These are phyloP conservation scores for Lucifuga dentata DNA, from an alignment of 2,113 vertebrate species.

Conservation along the genomic window DNA sequence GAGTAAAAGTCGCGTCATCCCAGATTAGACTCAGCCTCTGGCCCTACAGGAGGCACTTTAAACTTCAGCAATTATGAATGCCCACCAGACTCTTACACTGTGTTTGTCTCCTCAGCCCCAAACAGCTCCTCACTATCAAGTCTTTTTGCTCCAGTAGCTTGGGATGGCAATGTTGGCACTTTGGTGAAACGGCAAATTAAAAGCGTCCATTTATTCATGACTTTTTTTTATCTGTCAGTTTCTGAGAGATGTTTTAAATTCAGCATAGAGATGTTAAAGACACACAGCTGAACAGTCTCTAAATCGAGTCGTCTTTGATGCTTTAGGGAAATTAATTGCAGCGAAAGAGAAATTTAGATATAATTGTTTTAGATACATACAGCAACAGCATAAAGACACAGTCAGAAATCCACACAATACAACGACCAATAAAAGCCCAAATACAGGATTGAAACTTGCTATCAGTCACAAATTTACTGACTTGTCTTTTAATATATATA, in stretches of 20 bases:
- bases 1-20: constrained; percentile 65
- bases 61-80: constrained; percentile 68
- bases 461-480: background rate
- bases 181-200: constrained; percentile 62
- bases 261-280: constrained; percentile 11
- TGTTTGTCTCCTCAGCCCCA: constrained; percentile 42
- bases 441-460: background rate
- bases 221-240: constrained; percentile 20
- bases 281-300: constrained; percentile 7
- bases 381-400: no score
- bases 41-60: constrained; percentile 65
- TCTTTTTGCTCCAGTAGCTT: constrained; percentile 48
- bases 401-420: background rate
- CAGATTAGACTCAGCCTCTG: constrained; percentile 68
- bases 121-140: constrained; percentile 34
- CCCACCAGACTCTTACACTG: constrained; percentile 45
- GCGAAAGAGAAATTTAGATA: background rate
- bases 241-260: constrained; percentile 16
- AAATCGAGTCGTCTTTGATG: constrained; percentile 17
- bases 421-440: background rate
- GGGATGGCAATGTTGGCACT: constrained; percentile 44
- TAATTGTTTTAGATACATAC: constrained; percentile 1
- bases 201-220: constrained; percentile 61
- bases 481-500: no score
- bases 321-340: constrained; percentile 15